These are phyloP conservation scores for Agriotes lineatus DNA, from an alignment of 2,888 invertebrate genomes.

Conservation along the genomic window DNA sequence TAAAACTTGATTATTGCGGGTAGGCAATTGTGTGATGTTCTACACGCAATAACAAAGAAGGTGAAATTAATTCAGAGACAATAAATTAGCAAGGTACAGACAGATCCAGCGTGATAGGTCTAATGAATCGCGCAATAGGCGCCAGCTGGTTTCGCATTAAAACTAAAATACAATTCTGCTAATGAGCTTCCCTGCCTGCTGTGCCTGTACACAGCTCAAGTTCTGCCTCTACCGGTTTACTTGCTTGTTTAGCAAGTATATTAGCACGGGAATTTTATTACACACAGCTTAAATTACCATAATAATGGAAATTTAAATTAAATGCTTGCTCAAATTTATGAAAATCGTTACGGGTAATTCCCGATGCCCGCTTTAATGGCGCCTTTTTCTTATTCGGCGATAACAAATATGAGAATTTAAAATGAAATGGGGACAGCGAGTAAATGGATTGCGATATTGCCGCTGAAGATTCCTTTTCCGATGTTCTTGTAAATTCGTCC, in stretches of 20 bases:
- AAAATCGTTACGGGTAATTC: constrained; percentile 27
- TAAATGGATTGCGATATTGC: neutral
- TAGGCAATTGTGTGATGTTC: neutral
- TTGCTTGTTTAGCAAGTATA: constrained; percentile 41
- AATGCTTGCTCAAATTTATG: constrained; percentile 33
- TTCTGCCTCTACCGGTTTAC: constrained; percentile 35
- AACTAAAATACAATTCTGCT: constrained; percentile 47
- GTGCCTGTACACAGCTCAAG: constrained; percentile 29
- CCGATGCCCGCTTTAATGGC: constrained; percentile 6
- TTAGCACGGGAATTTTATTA: constrained; percentile 39
- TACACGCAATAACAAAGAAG: neutral
- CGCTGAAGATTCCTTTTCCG: neutral
- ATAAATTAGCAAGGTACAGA: constrained; percentile 34
- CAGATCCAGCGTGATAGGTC: constrained; percentile 35
- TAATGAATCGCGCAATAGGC: constrained; percentile 41
- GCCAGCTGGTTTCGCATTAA: constrained; percentile 45
- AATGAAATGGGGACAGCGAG: neutral
- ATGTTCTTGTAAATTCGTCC: neutral
- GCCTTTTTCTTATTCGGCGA: constrained; percentile 11
- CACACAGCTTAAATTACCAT: constrained; percentile 40
- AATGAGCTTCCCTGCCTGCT: constrained; percentile 40
- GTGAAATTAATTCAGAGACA: constrained; percentile 21
- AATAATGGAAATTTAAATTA: constrained; percentile 41
- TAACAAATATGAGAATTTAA: neutral
- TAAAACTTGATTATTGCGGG: too few relatives aligned